Evolutionary conservation across 2,888 invertebrate species (phyloP).

Genomic region (Ctena decussata): DNA sequence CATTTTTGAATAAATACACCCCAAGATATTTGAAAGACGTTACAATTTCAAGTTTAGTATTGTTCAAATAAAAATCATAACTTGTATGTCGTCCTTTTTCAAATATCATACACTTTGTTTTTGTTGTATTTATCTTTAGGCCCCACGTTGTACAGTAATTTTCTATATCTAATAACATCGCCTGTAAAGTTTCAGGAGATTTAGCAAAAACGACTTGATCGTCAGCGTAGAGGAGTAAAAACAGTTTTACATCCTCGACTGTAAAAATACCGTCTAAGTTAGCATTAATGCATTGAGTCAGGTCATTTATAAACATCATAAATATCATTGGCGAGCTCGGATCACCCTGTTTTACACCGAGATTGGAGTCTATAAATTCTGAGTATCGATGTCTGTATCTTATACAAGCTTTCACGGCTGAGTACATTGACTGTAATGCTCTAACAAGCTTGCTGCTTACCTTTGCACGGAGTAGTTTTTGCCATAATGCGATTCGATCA

Average conservation of each 20-base stretch:
- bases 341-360: neutral
- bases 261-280: too few species aligned
- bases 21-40: too few species aligned
- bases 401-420: neutral
- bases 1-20: neutral
- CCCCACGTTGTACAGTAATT: neutral
- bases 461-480: too few species aligned
- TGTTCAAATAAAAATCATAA: neutral
- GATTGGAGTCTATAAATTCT: neutral
- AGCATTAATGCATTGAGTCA: too few species aligned
- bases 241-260: neutral
- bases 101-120: neutral
- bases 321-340: neutral
- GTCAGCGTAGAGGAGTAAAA: neutral
- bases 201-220: neutral
- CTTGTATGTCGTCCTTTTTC: neutral
- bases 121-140: neutral
- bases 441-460: too few species aligned
- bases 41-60: neutral
- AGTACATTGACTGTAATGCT: neutral
- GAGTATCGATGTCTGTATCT: neutral
- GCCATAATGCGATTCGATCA: neutral
- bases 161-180: too few species aligned
- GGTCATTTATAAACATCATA: slow-evolving; percentile 8
- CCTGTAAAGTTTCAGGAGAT: neutral